Evolutionary conservation across 1,140 invertebrate genomes (phyloP).

Genomic region (Myzus persicae): DNA sequence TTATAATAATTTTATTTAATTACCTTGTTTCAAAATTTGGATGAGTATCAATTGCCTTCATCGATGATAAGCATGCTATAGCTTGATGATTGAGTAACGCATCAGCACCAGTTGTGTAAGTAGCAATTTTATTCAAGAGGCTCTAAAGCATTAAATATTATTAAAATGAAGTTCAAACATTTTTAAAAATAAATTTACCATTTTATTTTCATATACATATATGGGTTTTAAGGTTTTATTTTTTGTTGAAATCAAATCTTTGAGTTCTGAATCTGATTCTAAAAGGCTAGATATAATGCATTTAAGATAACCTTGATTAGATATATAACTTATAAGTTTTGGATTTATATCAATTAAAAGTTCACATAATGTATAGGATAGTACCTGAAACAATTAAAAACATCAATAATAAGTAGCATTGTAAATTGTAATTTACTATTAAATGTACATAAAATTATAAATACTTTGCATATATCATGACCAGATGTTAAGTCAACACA

Average conservation of each 20-base stretch:
- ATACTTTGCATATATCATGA: conserved; percentile 83
- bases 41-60: conserved; percentile 80
- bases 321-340: conserved; percentile 49
- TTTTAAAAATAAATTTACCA: conserved; percentile 67
- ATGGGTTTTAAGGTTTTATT: conserved; percentile 74
- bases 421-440: neutral
- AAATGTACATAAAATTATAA: conserved; percentile 55
- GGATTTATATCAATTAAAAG: conserved; percentile 50
- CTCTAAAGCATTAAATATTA: conserved; percentile 34
- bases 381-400: conserved; percentile 30
- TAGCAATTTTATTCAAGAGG: conserved; percentile 78
- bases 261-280: conserved; percentile 77
- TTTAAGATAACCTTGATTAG: conserved; percentile 76
- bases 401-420: too few relatives aligned
- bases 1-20: neutral
- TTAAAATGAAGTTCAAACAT: neutral
- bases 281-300: conserved; percentile 82
- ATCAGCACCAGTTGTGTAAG: conserved; percentile 76
- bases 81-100: conserved; percentile 78
- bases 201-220: conserved; percentile 88
- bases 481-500: conserved; percentile 87
- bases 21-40: conserved; percentile 66
- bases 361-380: conserved; percentile 50
- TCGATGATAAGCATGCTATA: conserved; percentile 76
- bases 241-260: conserved; percentile 73